Evolutionary conservation across 2,888 invertebrate genomes (phyloP), one percentile per base, ranked within the genome.

Genomic region (Drosophila bunnanda): DNA sequence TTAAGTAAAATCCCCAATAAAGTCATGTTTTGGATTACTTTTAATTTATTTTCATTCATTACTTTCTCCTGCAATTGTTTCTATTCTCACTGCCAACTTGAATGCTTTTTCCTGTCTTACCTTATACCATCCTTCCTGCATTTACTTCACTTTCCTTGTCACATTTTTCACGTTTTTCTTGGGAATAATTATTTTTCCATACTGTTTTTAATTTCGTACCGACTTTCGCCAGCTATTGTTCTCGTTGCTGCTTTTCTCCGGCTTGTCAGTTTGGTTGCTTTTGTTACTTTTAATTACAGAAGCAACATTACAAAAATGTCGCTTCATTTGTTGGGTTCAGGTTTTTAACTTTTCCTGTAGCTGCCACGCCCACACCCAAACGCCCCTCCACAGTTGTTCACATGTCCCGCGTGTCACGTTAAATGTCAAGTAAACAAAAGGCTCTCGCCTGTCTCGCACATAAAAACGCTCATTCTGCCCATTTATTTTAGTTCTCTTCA

Each of bases 391-490:
- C 59, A 68, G 70, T 68, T 53, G 70, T 64, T 46, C 83, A 68
- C 87, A 82, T 80, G 83, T 86, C 73, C 83, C 87, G 70, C 60
- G 81, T 86, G 87, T 83, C 82, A 82, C 81, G 82, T 82, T 82
- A 82, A 82, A 86, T 64, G 87, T 83, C 87, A 86, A 39, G 81
- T 84, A 80, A 83, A 82, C 87, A 82, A 82, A 83, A 80, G 87
- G 82, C 25, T 25, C 82, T 76, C 44, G 53, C 46, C 61, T 61
- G 56, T 44, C 55, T 74, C 64, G 62, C 61, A 64, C 52, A 86
- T 72, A 73, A 82, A 82, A 86, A 74, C 86, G 25, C 76, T 86
- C 86, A 86, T 86, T 76, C 66, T 76, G 78, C 78, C 83, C 81
- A 83, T 86, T 83, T 80, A 83, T 80, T 82, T 78, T 65, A 56